Base-by-base conservation (phyloP, 2,797 vertebrate genomes). In the Xenentodon cancila region DNA sequence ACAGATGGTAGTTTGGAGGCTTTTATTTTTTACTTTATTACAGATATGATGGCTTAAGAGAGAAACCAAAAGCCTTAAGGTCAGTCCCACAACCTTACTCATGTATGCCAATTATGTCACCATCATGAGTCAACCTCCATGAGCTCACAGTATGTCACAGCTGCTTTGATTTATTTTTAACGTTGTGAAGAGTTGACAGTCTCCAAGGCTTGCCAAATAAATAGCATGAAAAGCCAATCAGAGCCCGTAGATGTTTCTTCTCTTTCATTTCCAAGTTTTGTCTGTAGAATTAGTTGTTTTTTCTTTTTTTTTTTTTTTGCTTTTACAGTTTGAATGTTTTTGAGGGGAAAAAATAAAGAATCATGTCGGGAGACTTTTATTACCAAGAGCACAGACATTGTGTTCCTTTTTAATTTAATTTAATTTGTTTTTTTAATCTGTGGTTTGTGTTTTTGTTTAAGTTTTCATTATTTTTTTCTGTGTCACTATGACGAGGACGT, bases 31-130 rank as follows among this genome's bases (percentile, higher is more conserved):
- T 27, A 53, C n/a, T 73, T 58, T 48, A 53, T 73, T 72, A 72
- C 53, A 73, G 30, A 75, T 71, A 59, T 69, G 70, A 80, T 64
- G 75, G 77, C 74, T 81, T 64, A 59, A 75, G 60, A 76, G 65
- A 80, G 65, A 86, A 87, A 87, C 82, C 85, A 76, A 72, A 89
- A 84, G 85, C 84, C 86, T 91, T 88, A 90, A 86, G 87, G 86
- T 84, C 81, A 61, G 74, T 73, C 77, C 77, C 64, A 73, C 74
- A 81, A 68, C 77, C 75, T 79, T 27, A 56, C 75, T 78, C 71
- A 82, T 37, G 73, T 71, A 72, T 78, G 84, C 80, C 78, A 81
- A 67, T 86, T 79, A 81, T 84, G 80, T 86, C 79, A 78, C 71
- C 74, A 58, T 53, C 73, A 71, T 84, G 84, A 87, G 68, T 89